phyloP scores from a whole-genome alignment of 2,113 vertebrate species.

The Muscicapa adusta region DNA sequence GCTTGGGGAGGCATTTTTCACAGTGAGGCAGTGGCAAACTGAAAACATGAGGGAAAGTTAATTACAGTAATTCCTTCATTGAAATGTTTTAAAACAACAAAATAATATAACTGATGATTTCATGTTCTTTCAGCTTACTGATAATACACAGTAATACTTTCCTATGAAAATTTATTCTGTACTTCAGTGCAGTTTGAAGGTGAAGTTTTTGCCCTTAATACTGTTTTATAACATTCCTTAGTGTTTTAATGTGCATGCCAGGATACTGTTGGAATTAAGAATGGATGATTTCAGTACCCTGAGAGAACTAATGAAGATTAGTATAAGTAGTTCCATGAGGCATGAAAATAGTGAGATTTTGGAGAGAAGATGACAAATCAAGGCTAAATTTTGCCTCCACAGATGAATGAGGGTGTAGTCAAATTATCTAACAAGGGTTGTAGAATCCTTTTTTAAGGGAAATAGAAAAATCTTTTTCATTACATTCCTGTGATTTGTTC shows the following conservation, averaged over 20 bases:
- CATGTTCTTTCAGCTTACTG: background rate
- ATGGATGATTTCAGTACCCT: background rate
- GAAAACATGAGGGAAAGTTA: background rate
- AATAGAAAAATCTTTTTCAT: background rate
- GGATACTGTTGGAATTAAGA: background rate
- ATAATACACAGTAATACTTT: background rate
- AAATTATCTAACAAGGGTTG: background rate
- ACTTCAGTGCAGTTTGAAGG: background rate
- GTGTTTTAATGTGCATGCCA: background rate
- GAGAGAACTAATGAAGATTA: background rate
- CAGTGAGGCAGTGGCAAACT: background rate
- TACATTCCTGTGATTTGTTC: constrained; percentile 1
- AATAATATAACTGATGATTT: background rate
- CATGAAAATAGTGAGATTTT: background rate
- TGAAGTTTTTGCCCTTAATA: background rate
- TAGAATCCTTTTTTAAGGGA: background rate
- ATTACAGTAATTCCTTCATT: background rate
- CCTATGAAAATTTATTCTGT: background rate
- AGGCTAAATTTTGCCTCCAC: background rate
- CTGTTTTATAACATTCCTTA: background rate
- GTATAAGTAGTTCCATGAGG: background rate
- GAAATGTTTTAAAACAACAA: background rate
- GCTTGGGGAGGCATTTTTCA: background rate
- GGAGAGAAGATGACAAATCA: background rate
- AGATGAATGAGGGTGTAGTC: background rate